Evolutionary conservation across 2,888 invertebrate genomes (phyloP).

Genomic region (Rhyacophila evoluta): DNA sequence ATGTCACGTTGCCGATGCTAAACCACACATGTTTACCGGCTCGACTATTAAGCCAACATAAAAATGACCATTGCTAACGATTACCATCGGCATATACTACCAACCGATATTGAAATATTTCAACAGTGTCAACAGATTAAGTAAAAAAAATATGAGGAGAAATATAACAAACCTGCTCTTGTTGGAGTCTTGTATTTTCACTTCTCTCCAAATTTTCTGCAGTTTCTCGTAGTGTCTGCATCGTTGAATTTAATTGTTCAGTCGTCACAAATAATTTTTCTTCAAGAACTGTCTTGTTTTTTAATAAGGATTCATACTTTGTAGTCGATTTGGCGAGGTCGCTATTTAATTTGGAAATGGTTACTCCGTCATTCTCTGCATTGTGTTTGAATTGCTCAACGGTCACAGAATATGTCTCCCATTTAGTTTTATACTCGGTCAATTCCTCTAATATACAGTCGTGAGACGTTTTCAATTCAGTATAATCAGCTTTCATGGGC

Average conservation of each 20-base stretch:
- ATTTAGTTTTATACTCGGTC: slow-evolving; percentile 56
- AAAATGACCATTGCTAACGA: too few relatives aligned
- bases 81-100: too few relatives aligned
- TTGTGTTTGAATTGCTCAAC: slow-evolving; percentile 56
- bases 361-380: slow-evolving; percentile 37
- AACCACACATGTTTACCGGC: too few relatives aligned
- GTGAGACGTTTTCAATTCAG: slow-evolving; percentile 56
- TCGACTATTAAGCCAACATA: too few relatives aligned
- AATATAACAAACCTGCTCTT: slow-evolving; percentile 42
- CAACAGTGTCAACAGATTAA: too few relatives aligned
- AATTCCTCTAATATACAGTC: slow-evolving; percentile 57
- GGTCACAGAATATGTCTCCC: slow-evolving; percentile 57
- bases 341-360: slow-evolving; percentile 39
- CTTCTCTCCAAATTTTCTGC: slow-evolving; percentile 27
- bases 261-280: slow-evolving; percentile 32
- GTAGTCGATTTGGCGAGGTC: slow-evolving; percentile 29
- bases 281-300: slow-evolving; percentile 39
- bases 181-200: slow-evolving; percentile 37
- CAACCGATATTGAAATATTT: too few relatives aligned
- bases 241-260: slow-evolving; percentile 25
- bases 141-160: too few relatives aligned
- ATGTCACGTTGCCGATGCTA: too few relatives aligned
- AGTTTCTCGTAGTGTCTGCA: slow-evolving; percentile 29
- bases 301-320: slow-evolving; percentile 27
- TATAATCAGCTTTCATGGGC: slow-evolving; percentile 60